Conservation (phyloP, 1,140 invertebrate genomes). For the Vanessa tameamea region DNA sequence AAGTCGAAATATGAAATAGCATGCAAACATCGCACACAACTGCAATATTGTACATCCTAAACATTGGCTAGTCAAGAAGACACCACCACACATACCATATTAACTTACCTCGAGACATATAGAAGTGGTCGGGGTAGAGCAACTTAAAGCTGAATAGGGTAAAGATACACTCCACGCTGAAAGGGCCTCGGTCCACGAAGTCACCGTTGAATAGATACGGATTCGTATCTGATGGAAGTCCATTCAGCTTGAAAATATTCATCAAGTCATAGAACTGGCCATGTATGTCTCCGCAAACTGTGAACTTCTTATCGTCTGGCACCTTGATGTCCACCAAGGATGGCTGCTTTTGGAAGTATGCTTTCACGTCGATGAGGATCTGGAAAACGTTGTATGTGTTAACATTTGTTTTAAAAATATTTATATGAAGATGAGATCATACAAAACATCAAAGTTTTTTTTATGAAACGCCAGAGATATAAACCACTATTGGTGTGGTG, state of each 20-base stretch:
- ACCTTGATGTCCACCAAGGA: conserved; percentile 95
- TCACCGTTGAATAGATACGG: conserved; percentile 99
- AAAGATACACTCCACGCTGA: conserved; percentile 99
- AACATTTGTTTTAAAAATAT: not conserved
- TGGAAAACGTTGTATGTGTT: conserved; percentile 60
- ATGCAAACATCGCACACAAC: no score
- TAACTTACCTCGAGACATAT: conserved; percentile 94
- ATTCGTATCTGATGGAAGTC: conserved; percentile 95
- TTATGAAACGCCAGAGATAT: no score
- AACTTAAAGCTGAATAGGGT: conserved; percentile 98
- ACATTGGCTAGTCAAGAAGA: no score
- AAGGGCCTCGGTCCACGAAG: conserved; percentile 99
- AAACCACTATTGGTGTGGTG: no score
- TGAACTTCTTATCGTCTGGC: conserved; percentile 95
- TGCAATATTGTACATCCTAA: no score
- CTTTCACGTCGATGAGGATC: conserved; percentile 96
- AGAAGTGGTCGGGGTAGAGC: conserved; percentile 98
- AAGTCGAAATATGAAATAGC: no score
- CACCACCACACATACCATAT: no score
- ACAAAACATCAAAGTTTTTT: no score
- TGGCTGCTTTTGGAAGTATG: conserved; percentile 91
- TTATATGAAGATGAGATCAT: not conserved
- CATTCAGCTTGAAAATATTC: conserved; percentile 99
- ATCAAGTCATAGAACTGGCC: conserved; percentile 99
- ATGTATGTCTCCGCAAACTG: conserved; percentile 99